Percentiles rank a stretch among this genome's conserved stretches.
Evolutionary conservation across 2,888 invertebrate species (phyloP).

Genomic region (Theretra japonica): DNA sequence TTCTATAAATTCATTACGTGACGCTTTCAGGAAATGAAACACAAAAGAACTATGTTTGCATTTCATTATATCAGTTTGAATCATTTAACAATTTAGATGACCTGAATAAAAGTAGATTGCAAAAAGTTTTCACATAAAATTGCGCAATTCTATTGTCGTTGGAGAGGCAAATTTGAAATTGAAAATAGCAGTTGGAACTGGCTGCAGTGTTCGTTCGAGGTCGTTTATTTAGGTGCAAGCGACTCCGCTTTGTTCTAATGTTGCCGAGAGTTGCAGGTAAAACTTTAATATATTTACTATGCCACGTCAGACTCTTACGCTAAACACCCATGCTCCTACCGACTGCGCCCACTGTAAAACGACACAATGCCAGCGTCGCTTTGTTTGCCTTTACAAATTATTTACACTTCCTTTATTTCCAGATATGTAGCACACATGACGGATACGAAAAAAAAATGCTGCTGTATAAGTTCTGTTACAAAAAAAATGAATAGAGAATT

Average conservation of each 20-base stretch:
- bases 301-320: constrained; percentile 47
- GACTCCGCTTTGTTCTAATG: constrained; percentile 65
- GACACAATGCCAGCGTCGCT: constrained; percentile 6
- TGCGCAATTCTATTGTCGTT: constrained; percentile 70
- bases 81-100: constrained; percentile 2
- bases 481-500: neutral
- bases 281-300: constrained; percentile 65
- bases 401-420: constrained; percentile 29
- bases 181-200: constrained; percentile 71
- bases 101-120: constrained; percentile 43
- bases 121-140: constrained; percentile 69
- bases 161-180: constrained; percentile 76
- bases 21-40: neutral
- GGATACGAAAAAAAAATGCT: constrained; percentile 6
- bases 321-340: constrained; percentile 18
- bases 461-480: constrained; percentile 34
- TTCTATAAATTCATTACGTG: neutral
- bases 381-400: constrained; percentile 26
- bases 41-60: neutral
- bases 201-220: constrained; percentile 50
- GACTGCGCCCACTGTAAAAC: neutral
- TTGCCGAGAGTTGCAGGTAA: constrained; percentile 62
- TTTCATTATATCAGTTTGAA: constrained; percentile 7
- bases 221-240: constrained; percentile 64
- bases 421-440: neutral